Evolutionary conservation across 2,888 invertebrate species (phyloP).

Genomic region (Tanaodytes sp.): DNA sequence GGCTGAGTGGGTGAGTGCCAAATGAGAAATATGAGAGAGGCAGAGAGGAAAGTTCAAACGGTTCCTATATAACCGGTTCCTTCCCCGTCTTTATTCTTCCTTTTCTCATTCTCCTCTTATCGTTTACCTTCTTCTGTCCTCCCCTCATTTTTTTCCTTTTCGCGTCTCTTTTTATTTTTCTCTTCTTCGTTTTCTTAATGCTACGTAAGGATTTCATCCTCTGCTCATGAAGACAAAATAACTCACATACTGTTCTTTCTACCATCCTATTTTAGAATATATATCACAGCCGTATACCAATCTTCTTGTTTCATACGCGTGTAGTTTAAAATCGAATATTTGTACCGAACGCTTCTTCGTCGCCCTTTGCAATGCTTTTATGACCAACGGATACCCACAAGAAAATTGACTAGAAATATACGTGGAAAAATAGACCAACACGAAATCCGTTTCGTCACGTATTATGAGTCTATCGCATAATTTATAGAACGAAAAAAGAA

Average conservation of each 20-base stretch:
- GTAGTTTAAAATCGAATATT: too few relatives aligned
- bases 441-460: too few relatives aligned
- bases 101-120: slow-evolving; percentile 53
- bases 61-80: slow-evolving; percentile 65
- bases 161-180: slow-evolving; percentile 32
- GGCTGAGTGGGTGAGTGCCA: slow-evolving; percentile 54
- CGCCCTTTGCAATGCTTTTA: too few relatives aligned
- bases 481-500: too few relatives aligned
- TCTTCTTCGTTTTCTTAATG: slow-evolving; percentile 45
- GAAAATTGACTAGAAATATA: too few relatives aligned
- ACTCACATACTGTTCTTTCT: slow-evolving; percentile 57
- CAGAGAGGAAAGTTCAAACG: slow-evolving; percentile 53
- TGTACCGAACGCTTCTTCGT: too few relatives aligned
- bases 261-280: slow-evolving; percentile 61
- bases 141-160: slow-evolving; percentile 36
- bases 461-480: too few relatives aligned
- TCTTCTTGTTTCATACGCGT: too few relatives aligned
- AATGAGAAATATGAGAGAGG: slow-evolving; percentile 52
- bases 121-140: slow-evolving; percentile 42
- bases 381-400: too few relatives aligned
- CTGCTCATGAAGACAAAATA: slow-evolving; percentile 54
- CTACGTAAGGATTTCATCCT: slow-evolving; percentile 51
- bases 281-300: too few relatives aligned
- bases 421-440: too few relatives aligned
- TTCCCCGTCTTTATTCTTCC: slow-evolving; percentile 53